Evolutionary conservation across 2,888 invertebrate species (phyloP).

Genomic region (Parnassius smintheus): DNA sequence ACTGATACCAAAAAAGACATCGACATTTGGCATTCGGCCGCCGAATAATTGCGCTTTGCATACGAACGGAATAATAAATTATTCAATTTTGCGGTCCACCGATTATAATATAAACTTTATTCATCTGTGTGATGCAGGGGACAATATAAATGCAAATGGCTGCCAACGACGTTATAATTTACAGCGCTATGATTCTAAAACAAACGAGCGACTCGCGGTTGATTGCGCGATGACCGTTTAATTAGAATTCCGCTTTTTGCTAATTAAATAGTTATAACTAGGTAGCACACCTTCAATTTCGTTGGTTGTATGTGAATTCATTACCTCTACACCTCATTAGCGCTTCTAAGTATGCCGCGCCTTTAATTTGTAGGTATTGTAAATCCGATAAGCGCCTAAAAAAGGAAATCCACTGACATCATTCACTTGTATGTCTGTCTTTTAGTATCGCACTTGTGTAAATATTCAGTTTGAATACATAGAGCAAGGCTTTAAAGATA

Average conservation of each 20-base stretch:
- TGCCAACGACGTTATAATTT: constrained; percentile 68
- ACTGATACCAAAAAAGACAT: constrained; percentile 51
- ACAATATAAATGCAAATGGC: constrained; percentile 78
- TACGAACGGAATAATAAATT: constrained; percentile 67
- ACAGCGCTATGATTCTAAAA: constrained; percentile 52
- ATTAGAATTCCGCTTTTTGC: constrained; percentile 42
- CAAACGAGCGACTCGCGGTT: constrained; percentile 44
- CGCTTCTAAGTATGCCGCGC: constrained; percentile 23
- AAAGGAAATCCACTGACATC: constrained; percentile 32
- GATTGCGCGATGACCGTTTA: constrained; percentile 45
- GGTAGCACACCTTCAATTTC: constrained; percentile 33
- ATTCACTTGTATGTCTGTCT: constrained; percentile 5
- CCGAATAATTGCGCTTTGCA: constrained; percentile 66
- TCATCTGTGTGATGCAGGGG: constrained; percentile 60
- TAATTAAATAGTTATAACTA: constrained; percentile 39
- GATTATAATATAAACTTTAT: constrained; percentile 70
- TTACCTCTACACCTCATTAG: constrained; percentile 22
- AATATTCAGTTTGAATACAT: constrained; percentile 28
- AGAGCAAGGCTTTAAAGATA: constrained; percentile 14
- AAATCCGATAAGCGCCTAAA: constrained; percentile 19
- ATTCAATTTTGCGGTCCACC: constrained; percentile 70
- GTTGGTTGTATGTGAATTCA: constrained; percentile 23
- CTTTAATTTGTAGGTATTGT: constrained; percentile 17
- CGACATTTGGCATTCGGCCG: constrained; percentile 45
- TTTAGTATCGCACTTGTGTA: constrained; percentile 29